phyloP scores from a whole-genome alignment of 2,888 invertebrate genomes.

The Scaptomyza reducta region DNA sequence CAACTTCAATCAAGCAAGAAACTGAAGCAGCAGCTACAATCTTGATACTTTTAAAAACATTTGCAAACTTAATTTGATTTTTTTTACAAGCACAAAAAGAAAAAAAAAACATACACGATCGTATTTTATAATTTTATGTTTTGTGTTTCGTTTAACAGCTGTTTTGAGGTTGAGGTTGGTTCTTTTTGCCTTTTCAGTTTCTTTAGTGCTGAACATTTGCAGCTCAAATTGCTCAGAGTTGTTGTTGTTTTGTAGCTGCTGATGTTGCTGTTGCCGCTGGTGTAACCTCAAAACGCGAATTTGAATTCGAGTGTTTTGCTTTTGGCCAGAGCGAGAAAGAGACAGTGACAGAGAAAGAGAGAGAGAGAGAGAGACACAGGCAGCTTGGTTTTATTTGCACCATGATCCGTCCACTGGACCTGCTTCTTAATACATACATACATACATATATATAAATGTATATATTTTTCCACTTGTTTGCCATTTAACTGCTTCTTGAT shows the following conservation, averaged over 20 bases:
- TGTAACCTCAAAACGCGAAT: slow-evolving; percentile 69
- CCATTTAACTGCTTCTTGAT: slow-evolving; percentile 79
- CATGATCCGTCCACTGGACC: slow-evolving; percentile 41
- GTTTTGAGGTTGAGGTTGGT: slow-evolving; percentile 78
- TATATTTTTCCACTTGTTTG: slow-evolving; percentile 59
- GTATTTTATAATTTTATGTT: slow-evolving; percentile 10
- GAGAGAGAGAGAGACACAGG: slow-evolving; percentile 2
- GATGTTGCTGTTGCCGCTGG: slow-evolving; percentile 11
- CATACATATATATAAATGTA: background rate
- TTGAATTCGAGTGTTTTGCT: slow-evolving; percentile 58
- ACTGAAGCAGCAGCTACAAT: slow-evolving; percentile 8
- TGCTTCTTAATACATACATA: slow-evolving; percentile 36
- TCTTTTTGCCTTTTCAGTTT: slow-evolving; percentile 60
- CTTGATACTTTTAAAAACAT: slow-evolving; percentile 45
- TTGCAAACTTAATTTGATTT: slow-evolving; percentile 65
- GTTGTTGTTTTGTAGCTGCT: slow-evolving; percentile 35
- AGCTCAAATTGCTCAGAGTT: slow-evolving; percentile 27
- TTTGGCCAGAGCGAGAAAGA: slow-evolving; percentile 4
- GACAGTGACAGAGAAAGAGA: too few species aligned
- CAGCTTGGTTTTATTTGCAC: slow-evolving; percentile 35
- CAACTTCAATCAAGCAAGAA: too few species aligned
- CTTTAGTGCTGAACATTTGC: slow-evolving; percentile 42
- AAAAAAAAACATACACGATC: background rate
- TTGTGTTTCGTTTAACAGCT: slow-evolving; percentile 57
- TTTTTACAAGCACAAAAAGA: slow-evolving; percentile 16